phyloP scores from a whole-genome alignment of 2,797 vertebrate species.

The Coregonus sp. region DNA sequence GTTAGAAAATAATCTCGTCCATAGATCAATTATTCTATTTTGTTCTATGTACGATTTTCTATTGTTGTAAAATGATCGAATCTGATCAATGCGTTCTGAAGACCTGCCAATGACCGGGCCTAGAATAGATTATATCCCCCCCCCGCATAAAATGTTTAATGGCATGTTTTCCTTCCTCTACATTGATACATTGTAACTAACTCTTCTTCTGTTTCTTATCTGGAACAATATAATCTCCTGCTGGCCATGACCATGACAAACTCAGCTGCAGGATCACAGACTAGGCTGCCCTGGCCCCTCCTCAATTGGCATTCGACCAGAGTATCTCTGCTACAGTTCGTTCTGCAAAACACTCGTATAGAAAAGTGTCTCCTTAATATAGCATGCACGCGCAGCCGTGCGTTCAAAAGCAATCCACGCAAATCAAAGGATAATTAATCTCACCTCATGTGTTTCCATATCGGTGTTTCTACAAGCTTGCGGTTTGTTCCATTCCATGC shows the following conservation, averaged over 20 bases:
- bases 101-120: background rate
- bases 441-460: slow-evolving; percentile 45
- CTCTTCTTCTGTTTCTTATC: background rate
- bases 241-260: background rate
- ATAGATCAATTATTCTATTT: background rate
- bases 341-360: background rate
- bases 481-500: slow-evolving; percentile 42
- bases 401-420: background rate
- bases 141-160: background rate
- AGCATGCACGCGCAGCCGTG: background rate
- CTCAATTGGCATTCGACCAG: slow-evolving; percentile 5
- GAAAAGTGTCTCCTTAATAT: background rate
- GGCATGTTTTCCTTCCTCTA: slow-evolving; percentile 6
- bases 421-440: slow-evolving; percentile 15
- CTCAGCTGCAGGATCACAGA: background rate
- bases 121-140: background rate
- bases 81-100: background rate
- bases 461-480: slow-evolving; percentile 32
- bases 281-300: slow-evolving; percentile 3
- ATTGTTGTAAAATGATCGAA: background rate
- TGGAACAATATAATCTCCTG: background rate
- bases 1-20: background rate
- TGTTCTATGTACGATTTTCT: background rate
- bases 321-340: background rate
- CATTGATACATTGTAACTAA: background rate